Base-by-base conservation (phyloP, 2,113 vertebrate species). In the Scomber japonicus region DNA sequence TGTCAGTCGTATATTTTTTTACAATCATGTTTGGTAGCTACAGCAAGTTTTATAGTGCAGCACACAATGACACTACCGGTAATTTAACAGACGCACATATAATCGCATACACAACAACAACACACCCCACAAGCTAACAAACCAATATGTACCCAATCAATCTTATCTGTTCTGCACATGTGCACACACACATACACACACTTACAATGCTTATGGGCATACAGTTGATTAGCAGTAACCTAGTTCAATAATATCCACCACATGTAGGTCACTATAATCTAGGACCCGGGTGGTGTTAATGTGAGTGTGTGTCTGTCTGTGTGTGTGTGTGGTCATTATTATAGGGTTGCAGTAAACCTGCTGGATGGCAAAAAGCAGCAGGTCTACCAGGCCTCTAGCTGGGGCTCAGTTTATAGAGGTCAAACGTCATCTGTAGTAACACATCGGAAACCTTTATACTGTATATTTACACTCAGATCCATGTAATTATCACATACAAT, bases 211-310 rank as follows among this genome's bases (percentile, higher is more conserved):
- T 85, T 84, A 64, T 86, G 81, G 90, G 78, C 89, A 88, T 51
- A 45, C 24, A 84, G 73, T 86, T 90, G 90, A 93, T 92, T 88
- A 93, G 86, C 86, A 71, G 69, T 78, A 92, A 90, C 89, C 90
- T 82, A 91, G 88, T 93, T 93, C 91, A 87, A 90, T 92, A 92
- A 70, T 82, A 92, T 87, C 79, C 78, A 78, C 81, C 60, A 81
- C 80, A 94, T 92, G 80, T 94, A 90, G 94, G 93, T 92, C 92
- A 93, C 71, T 78, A 86, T 88, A 88, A 91, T 92, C 81, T 86
- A 76, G 89, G 89, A 85, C 82, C 85, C n/a, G 24, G 40, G 55
- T 35, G 46, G 40, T 66, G n/a, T 44, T 64, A 13, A 51, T 46
- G 51, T 66, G 66, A 19, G 66, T 66, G 63, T 49, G 49, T 71